Evolutionary conservation across 92 coral and sea anemone species (phyloP).

Genomic region (Virgularia gustaviana): DNA sequence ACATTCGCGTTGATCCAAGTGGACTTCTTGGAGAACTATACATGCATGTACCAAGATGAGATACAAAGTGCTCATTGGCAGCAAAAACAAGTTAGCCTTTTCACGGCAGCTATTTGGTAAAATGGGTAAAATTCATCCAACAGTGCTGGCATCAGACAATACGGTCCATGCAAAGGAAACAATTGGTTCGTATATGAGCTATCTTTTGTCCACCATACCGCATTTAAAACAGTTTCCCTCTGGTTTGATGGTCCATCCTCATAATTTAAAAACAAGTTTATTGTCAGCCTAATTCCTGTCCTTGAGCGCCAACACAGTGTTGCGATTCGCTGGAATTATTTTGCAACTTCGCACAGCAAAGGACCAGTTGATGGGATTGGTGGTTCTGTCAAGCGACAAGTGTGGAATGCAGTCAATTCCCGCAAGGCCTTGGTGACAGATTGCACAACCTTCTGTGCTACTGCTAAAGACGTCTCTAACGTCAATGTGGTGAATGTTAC

Average conservation of each 20-base stretch:
- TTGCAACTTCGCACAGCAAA: too few species aligned
- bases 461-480: constrained; percentile 38
- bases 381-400: constrained; percentile 46
- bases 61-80: too few species aligned
- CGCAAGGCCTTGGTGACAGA: too few species aligned
- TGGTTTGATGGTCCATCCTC: constrained; percentile 53
- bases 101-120: constrained; percentile 42
- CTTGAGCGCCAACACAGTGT: constrained; percentile 34
- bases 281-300: constrained; percentile 20
- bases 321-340: constrained; percentile 29
- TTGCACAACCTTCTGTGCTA: too few species aligned
- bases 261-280: constrained; percentile 48
- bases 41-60: too few species aligned
- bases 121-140: constrained; percentile 37
- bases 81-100: too few species aligned
- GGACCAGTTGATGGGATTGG: too few species aligned
- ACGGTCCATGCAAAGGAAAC: constrained; percentile 46
- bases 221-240: constrained; percentile 43
- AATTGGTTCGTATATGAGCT: constrained; percentile 39
- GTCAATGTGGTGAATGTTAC: constrained; percentile 40
- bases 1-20: constrained; percentile 8
- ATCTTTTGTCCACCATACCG: constrained; percentile 44
- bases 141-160: too few species aligned
- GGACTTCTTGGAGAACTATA: constrained; percentile 46
- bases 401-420: constrained; percentile 49